Conservation (phyloP, 2,888 invertebrate species). For the Campopleginae sp. region DNA sequence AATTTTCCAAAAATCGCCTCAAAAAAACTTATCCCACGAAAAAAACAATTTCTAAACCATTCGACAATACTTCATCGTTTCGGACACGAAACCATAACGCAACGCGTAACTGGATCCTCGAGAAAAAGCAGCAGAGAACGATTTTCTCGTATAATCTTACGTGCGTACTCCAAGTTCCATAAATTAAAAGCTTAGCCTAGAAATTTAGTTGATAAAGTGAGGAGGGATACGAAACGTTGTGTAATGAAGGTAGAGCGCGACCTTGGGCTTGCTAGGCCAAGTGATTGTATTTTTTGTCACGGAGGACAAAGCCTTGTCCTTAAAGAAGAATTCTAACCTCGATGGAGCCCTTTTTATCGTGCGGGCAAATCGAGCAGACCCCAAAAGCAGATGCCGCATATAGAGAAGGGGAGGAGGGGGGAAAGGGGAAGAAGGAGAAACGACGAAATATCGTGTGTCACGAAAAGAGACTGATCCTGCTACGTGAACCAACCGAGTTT, state of each 20-base stretch:
- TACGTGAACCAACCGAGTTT: conserved; percentile 53
- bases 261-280: conserved; percentile 55
- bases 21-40: not conserved
- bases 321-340: conserved; percentile 38
- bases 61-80: not conserved
- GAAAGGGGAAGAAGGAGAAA: conserved; percentile 1
- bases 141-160: conserved; percentile 61
- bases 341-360: conserved; percentile 55
- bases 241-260: conserved; percentile 39
- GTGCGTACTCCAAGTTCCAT: conserved; percentile 13
- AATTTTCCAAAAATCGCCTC: not conserved
- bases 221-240: not conserved
- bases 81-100: not conserved
- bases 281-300: conserved; percentile 37
- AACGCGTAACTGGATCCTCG: conserved; percentile 54
- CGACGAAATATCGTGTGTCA: conserved; percentile 64
- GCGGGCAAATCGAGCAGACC: conserved; percentile 44
- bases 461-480: conserved; percentile 58
- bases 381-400: conserved; percentile 54
- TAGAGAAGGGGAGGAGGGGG: not conserved
- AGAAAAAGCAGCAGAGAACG: conserved; percentile 51
- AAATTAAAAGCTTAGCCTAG: conserved; percentile 11
- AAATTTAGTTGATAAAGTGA: not conserved
- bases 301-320: conserved; percentile 21
- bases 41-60: not conserved